Base-by-base conservation (phyloP, 2,113 vertebrate genomes). In the Lagenorhynchus albirostris region DNA sequence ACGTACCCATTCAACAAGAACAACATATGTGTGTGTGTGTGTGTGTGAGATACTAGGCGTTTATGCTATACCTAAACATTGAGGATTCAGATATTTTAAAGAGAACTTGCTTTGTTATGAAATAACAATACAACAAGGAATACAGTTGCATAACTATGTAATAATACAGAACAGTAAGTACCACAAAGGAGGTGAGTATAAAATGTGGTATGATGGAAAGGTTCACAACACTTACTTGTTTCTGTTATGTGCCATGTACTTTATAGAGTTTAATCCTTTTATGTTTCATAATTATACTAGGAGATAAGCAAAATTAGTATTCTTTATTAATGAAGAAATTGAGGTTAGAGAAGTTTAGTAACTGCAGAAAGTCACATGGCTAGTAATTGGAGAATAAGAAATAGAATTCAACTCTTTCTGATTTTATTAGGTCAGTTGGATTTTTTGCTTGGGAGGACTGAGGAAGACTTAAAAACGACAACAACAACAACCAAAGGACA, bases 21-120 rank as follows among this genome's bases (percentile, higher is more conserved):
- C 6, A 80, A 55, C 11, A 63, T 36, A 68, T 74, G 26, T 44
- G 47, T 80, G 47, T 47, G 29, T 80, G 31, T 65, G 9, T 74
- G 33, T 18, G 65, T 26, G 71, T 44, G 3, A 33, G 7, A 94
- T 18, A 38, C 3, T 67, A 81, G 15, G 1, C 31, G 77, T 79
- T 62, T 73, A 70, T 36, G 23, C 10, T 94, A n/a, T 71, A 6
- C 14, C 20, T 89, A 21, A 71, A 77, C 7, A 68, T 6, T 36
- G 31, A 47, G 29, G 33, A 74, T 7, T 55, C 38, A 91, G 60
- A n/a, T 14, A 94, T 87, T 77, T 80, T 94, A 92, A 92, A 94
- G 13, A 62, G 0, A 84, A 0, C 1, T 1, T 70, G 44, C 29
- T 38, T 70, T 21, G 1, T 80, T 62, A 63, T 1, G 38, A 50